Base-by-base conservation (phyloP, 1,140 invertebrate species). In the Drosophila nasuta region DNA sequence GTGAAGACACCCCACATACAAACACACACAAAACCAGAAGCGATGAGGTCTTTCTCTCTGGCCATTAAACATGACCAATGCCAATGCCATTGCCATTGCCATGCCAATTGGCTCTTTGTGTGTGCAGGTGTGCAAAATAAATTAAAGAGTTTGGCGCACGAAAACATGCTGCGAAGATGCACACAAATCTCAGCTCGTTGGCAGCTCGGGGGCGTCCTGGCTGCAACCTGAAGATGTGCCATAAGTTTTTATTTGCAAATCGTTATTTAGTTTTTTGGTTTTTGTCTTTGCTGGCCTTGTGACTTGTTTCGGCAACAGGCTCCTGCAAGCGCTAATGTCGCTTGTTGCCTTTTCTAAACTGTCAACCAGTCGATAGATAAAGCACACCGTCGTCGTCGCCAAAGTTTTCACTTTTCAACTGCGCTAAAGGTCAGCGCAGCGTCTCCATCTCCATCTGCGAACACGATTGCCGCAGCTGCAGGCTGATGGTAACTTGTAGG, bases 61-160 rank as follows among this genome's bases (percentile, higher is more conserved):
- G 11, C 82, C 68, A 80, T 83, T 82, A 67, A 13, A n/a, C 63
- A 8, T 69, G 8, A 28, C 17, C 64, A 70, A 46, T 38, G 28
- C 15, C 45, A 59, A 38, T 49, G 46, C 17, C 30, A 64, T 8
- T 41, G 62, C 68, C 58, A 52, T 13, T 17, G 75, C 51, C 58
- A 57, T 30, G 41, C 5, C 56, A 5, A 54, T 35, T 54, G 28
- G 28, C 30, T 30, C 5, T 33, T 45, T 62, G 73, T 65, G 67
- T 60, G 73, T 64, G 67, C 83, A 88, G 83, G 83, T 88, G 83
- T 89, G 85, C 83, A 87, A 89, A 82, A 88, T 88, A 88, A 88
- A 89, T 87, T 83, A 80, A 89, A 82, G 75, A 65, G 71, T 52
- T 54, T 41, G 43, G 15, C 30, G 17, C 45, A 60, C 43, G 70